Conservation (phyloP, 2,888 invertebrate species). For the Lasioglossum leucozonium region DNA sequence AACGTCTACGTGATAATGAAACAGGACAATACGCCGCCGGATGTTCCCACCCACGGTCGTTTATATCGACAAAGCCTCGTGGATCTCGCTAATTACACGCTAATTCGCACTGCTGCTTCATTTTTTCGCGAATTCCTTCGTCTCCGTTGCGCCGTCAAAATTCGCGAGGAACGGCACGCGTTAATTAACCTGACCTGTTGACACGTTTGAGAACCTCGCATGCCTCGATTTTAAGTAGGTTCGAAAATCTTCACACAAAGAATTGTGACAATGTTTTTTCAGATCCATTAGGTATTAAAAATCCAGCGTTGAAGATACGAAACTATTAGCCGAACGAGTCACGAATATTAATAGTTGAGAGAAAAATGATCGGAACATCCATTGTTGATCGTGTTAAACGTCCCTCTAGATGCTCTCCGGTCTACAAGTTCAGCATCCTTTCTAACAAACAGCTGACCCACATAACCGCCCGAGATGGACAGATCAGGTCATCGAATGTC, state of each 20-base stretch:
- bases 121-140: neutral
- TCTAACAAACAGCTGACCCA: constrained; percentile 7
- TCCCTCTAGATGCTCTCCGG: neutral
- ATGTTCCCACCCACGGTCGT: constrained; percentile 38
- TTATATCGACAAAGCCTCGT: constrained; percentile 10
- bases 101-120: constrained; percentile 25
- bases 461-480: constrained; percentile 1
- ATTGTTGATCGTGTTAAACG: neutral
- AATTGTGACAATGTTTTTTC: neutral
- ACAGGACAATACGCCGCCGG: constrained; percentile 51
- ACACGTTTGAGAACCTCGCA: neutral
- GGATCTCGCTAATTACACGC: constrained; percentile 18
- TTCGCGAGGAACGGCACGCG: neutral
- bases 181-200: neutral
- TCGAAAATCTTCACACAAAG: neutral
- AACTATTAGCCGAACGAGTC: neutral
- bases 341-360: neutral
- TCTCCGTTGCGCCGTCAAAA: neutral
- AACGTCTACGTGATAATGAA: constrained; percentile 60
- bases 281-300: too few species aligned
- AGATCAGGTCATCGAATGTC: constrained; percentile 7
- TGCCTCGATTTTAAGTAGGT: neutral
- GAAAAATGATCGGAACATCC: neutral
- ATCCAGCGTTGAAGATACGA: neutral
- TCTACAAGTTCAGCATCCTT: neutral